A percentile compares a stretch with the other conserved stretches of the same genome.
Conservation (phyloP, 1,140 invertebrate genomes). For the Leptoteleia sp. region DNA sequence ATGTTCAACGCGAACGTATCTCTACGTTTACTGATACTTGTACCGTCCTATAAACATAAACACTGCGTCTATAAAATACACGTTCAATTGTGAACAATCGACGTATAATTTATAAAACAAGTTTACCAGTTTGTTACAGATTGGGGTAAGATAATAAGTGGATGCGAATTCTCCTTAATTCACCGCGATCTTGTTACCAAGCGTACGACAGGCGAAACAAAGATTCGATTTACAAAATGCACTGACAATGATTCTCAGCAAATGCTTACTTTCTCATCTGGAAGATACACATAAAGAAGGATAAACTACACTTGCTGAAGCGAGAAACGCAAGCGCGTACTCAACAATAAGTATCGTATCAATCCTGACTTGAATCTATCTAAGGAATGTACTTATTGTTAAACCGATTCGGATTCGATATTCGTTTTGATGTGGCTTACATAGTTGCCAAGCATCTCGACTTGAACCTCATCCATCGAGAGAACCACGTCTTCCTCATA, state of each 20-base stretch:
- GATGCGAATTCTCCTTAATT: constrained; percentile 36
- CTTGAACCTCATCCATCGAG: constrained; percentile 76
- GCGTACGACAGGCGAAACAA: constrained; percentile 31
- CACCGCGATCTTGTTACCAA: constrained; percentile 18
- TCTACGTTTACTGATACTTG: no score
- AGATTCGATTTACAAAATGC: constrained; percentile 40
- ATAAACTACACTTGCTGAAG: constrained; percentile 55
- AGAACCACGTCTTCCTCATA: constrained; percentile 78
- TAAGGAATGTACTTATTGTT: constrained; percentile 44
- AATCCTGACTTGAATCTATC: constrained; percentile 54
- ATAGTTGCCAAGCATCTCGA: constrained; percentile 78
- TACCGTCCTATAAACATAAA: no score
- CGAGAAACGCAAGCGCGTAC: constrained; percentile 51
- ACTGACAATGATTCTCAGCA: constrained; percentile 33
- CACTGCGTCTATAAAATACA: no score
- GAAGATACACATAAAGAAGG: constrained; percentile 40
- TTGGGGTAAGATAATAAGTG: not conserved
- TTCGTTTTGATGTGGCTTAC: constrained; percentile 73
- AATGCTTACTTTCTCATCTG: constrained; percentile 57
- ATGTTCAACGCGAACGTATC: no score
- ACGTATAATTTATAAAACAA: no score
- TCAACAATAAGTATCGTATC: constrained; percentile 31
- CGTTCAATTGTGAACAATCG: no score
- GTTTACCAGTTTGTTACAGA: no score
- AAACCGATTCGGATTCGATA: constrained; percentile 52